Percentiles rank a stretch among this genome's conserved stretches.
Conservation (phyloP, 2,113 vertebrate genomes). For the Sinocyclocheilus anshuiensis region DNA sequence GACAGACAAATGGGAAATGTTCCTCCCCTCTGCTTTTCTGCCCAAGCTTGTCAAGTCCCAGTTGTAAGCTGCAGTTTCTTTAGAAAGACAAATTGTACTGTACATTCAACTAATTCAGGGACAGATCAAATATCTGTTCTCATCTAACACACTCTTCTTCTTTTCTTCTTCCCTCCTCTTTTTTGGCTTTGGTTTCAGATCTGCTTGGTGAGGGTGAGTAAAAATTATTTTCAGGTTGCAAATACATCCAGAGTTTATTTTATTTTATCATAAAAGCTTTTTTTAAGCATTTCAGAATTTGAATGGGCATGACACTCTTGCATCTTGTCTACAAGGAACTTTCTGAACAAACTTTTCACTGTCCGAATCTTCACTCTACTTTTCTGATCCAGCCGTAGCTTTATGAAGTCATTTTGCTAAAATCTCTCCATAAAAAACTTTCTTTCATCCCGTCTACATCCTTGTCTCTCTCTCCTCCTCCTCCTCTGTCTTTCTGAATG, state of each 20-base stretch:
- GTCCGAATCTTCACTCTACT: background rate
- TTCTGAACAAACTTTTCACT: background rate
- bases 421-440: background rate
- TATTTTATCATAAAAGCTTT: background rate
- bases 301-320: background rate
- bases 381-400: background rate
- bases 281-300: background rate
- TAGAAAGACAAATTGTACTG: background rate
- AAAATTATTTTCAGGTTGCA: background rate
- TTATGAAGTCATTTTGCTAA: background rate
- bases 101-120: background rate
- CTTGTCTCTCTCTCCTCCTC: slow-evolving; percentile 17
- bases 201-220: slow-evolving; percentile 75
- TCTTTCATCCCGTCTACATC: background rate
- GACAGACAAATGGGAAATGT: slow-evolving; percentile 17
- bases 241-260: background rate
- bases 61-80: background rate
- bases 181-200: slow-evolving; percentile 63
- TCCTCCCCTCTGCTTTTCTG: background rate
- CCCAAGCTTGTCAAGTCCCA: background rate
- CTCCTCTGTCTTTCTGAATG: background rate
- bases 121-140: background rate
- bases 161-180: background rate
- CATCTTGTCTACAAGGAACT: background rate
- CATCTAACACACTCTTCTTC: background rate